These are phyloP conservation scores for Slavum lentiscoides DNA, from an alignment of 2,888 invertebrate species.

Conservation along the genomic window DNA sequence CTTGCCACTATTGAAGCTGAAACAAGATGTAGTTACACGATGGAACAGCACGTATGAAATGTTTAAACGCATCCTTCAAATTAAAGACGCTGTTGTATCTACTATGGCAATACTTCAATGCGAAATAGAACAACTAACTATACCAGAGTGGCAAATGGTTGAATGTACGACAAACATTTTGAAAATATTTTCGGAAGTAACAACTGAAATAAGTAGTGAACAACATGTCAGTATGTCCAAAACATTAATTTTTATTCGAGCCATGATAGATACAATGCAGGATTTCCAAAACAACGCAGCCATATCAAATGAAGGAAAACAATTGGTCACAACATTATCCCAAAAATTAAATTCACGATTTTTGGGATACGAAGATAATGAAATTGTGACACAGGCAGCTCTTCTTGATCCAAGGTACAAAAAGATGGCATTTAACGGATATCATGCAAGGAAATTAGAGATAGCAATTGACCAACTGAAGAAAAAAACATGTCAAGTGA, in stretches of 20 bases:
- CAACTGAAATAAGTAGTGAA: background rate
- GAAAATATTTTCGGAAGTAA: background rate
- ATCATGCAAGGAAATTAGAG: background rate
- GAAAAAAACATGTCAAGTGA: constrained; percentile 3
- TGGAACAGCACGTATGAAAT: constrained; percentile 22
- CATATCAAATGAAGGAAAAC: too few relatives aligned
- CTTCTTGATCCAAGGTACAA: background rate
- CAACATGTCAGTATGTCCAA: background rate
- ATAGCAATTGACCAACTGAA: background rate
- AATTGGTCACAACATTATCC: background rate
- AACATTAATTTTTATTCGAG: background rate
- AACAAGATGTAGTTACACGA: constrained; percentile 3
- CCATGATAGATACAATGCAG: background rate
- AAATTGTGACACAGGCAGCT: background rate
- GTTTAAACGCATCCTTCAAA: background rate
- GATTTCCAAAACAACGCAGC: background rate
- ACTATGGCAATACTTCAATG: background rate
- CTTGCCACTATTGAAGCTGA: constrained; percentile 6
- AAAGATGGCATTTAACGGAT: background rate
- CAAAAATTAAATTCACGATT: background rate
- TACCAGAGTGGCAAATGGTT: background rate
- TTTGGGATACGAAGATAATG: background rate
- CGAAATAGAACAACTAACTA: background rate
- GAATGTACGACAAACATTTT: background rate
- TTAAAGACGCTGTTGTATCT: constrained; percentile 10